A percentile compares a stretch with the other conserved stretches of the same genome.
Evolutionary conservation across 2,113 vertebrate species (phyloP).

Genomic region (Alectura lathami): DNA sequence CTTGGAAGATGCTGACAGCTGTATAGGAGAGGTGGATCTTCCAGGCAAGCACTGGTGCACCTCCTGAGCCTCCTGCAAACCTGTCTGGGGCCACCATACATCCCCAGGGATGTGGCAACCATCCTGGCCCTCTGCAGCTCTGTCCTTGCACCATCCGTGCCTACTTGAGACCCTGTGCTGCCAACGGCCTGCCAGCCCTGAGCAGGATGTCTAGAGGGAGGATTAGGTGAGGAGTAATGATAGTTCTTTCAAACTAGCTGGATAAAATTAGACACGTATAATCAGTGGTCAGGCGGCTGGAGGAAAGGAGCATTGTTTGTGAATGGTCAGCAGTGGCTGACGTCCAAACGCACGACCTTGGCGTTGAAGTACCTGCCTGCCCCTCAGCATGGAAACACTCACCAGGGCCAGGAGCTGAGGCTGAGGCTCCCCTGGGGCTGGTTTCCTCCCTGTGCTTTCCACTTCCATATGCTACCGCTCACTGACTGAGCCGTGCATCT

Average conservation of each 20-base stretch:
- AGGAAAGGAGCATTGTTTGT: constrained; percentile 27
- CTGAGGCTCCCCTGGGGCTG: background rate
- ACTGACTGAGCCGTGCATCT: background rate
- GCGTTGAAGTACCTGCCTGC: background rate
- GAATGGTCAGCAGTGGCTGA: background rate
- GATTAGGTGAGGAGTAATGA: constrained; percentile 12
- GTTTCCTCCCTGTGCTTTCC: background rate
- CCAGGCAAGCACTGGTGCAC: background rate
- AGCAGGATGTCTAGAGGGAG: background rate
- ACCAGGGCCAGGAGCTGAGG: background rate
- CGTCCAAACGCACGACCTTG: background rate
- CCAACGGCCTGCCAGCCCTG: accelerated
- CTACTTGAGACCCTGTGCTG: background rate
- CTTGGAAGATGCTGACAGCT: background rate
- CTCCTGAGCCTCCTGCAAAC: background rate
- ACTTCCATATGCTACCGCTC: background rate
- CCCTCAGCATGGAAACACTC: background rate
- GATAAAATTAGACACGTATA: constrained; percentile 5
- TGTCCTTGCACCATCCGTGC: accelerated
- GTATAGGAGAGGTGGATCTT: background rate
- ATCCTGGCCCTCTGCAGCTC: background rate
- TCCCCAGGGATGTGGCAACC: background rate
- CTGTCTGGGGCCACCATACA: too few species aligned
- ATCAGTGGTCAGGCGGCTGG: constrained; percentile 28
- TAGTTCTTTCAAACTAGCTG: constrained; percentile 11